Conservation (phyloP, 2,797 vertebrate genomes). For the Falco columbarius region DNA sequence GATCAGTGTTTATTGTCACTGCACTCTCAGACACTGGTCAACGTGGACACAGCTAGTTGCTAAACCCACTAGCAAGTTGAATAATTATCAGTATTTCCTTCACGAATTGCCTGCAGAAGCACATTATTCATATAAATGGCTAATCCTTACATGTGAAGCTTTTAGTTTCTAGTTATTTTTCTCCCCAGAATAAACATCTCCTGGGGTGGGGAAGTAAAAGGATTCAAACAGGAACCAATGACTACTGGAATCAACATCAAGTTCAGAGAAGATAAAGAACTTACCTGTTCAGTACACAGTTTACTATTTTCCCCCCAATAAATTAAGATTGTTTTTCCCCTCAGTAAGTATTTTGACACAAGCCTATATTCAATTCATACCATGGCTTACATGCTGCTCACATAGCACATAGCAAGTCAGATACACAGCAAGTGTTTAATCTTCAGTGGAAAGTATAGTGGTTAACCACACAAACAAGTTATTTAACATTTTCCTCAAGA, state of each 20-base stretch:
- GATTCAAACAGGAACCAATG: not conserved
- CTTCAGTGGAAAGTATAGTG: constrained; percentile 45
- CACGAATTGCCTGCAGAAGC: not conserved
- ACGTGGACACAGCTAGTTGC: not conserved
- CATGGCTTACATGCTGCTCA: not conserved
- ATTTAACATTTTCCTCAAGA: constrained; percentile 50
- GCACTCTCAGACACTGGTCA: not conserved
- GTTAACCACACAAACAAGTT: constrained; percentile 65
- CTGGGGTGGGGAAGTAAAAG: too few relatives aligned
- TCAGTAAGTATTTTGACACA: not conserved
- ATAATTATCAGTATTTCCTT: not conserved
- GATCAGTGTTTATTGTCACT: not conserved
- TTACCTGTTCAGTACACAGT: not conserved
- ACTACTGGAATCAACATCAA: not conserved
- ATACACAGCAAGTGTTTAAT: constrained; percentile 27
- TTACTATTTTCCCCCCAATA: not conserved
- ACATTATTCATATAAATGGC: not conserved
- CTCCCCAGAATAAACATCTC: not conserved
- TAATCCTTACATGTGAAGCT: not conserved
- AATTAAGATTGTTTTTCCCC: not conserved
- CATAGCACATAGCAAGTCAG: not conserved
- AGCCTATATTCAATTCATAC: not conserved
- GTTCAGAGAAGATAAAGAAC: not conserved
- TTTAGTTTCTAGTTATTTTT: not conserved
- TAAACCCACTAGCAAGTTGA: not conserved